Percentiles rank a stretch among this genome's conserved stretches.
Conservation (phyloP, 2,888 invertebrate genomes). For the Cenopis cana region DNA sequence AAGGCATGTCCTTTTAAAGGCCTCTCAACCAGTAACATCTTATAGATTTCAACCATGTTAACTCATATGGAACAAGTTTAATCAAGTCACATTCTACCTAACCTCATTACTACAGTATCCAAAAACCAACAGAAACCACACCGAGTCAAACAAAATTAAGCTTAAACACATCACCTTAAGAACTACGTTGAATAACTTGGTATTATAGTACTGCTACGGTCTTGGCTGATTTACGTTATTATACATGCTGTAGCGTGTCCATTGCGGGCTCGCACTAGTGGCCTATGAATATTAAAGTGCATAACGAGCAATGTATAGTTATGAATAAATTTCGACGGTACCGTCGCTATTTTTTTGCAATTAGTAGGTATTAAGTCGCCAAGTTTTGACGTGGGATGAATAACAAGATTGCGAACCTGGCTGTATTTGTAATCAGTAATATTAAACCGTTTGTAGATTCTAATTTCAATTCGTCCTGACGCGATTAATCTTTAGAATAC, state of each 20-base stretch:
- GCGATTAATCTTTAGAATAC: not conserved
- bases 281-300: constrained; percentile 38
- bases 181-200: not conserved
- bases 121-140: not conserved
- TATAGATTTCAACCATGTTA: constrained; percentile 24
- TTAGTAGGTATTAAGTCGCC: constrained; percentile 24
- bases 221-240: constrained; percentile 20
- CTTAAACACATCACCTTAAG: not conserved
- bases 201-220: constrained; percentile 4
- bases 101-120: constrained; percentile 28
- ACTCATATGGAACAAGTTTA: constrained; percentile 31
- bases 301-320: constrained; percentile 36
- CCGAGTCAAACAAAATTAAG: not conserved
- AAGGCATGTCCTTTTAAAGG: constrained; percentile 19
- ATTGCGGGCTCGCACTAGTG: constrained; percentile 14
- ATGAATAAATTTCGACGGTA: constrained; percentile 32
- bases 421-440: not conserved
- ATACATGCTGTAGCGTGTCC: constrained; percentile 10
- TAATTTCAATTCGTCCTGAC: not conserved
- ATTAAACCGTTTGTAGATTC: not conserved
- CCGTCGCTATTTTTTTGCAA: constrained; percentile 29
- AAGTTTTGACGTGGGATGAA: constrained; percentile 16
- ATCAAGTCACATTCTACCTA: constrained; percentile 23
- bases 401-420: not conserved
- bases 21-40: constrained; percentile 21